These are phyloP conservation scores for Apocrypta bakeri DNA, from an alignment of 1,140 invertebrate species.

Conservation along the genomic window DNA sequence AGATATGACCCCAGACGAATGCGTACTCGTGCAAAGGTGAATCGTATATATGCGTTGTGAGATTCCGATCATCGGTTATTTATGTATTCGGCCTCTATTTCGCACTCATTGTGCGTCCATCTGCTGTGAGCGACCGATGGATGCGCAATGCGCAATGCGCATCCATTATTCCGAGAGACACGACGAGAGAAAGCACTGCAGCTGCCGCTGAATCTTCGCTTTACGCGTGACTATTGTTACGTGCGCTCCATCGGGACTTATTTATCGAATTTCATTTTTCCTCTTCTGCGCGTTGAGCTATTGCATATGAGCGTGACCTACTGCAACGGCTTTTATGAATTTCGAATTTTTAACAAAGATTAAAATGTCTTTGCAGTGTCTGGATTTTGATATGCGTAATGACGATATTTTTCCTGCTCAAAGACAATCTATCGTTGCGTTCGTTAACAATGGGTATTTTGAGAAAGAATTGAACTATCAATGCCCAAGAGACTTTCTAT, in stretches of 20 bases:
- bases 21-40: background rate
- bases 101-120: background rate
- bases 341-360: background rate
- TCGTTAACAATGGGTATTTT: too few relatives aligned
- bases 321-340: background rate
- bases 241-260: background rate
- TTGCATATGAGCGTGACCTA: background rate
- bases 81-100: conserved; percentile 34
- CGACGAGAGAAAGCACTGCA: background rate
- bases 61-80: conserved; percentile 22
- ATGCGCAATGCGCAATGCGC: too few relatives aligned
- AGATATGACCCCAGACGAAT: conserved; percentile 27
- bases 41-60: background rate
- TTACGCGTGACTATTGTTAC: conserved; percentile 4
- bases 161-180: background rate
- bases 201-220: background rate
- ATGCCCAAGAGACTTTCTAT: too few relatives aligned
- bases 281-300: background rate
- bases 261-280: background rate
- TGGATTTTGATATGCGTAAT: too few relatives aligned
- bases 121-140: background rate
- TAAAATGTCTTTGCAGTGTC: too few relatives aligned
- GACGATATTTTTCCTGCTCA: too few relatives aligned
- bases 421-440: too few relatives aligned
- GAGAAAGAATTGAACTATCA: too few relatives aligned